Evolutionary conservation across 2,888 invertebrate genomes (phyloP).

Genomic region (Chloromyia formosa): DNA sequence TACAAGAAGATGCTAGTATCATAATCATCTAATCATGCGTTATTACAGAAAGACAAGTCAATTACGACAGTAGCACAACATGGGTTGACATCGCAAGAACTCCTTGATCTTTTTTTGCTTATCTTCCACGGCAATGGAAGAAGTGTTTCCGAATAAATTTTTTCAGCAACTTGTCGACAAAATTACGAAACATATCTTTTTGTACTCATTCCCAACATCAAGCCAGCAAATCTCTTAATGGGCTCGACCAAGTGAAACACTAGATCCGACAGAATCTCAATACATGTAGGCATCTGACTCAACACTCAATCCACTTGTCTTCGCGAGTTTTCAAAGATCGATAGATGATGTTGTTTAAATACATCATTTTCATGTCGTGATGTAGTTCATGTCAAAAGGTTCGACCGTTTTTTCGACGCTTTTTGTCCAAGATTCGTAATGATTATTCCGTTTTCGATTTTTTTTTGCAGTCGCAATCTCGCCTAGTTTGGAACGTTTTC

Average conservation of each 20-base stretch:
- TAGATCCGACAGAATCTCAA: not conserved
- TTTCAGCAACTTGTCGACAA: not conserved
- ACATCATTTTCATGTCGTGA: slow-evolving; percentile 45
- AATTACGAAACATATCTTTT: not conserved
- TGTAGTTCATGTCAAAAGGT: slow-evolving; percentile 42
- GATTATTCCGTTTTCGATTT: slow-evolving; percentile 17
- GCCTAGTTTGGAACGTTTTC: not conserved
- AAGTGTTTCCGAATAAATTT: slow-evolving; percentile 13
- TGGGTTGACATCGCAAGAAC: not conserved
- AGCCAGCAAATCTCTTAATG: not conserved
- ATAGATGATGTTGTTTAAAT: slow-evolving; percentile 28
- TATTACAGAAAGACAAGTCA: not conserved
- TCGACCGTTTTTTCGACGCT: slow-evolving; percentile 16
- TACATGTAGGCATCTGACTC: not conserved
- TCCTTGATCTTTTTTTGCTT: slow-evolving; percentile 1
- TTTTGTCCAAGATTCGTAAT: slow-evolving; percentile 3
- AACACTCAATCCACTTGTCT: not conserved
- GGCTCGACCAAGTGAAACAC: slow-evolving; percentile 1
- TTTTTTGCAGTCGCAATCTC: not conserved
- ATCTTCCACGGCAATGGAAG: not conserved
- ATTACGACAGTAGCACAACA: not conserved
- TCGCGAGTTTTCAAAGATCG: slow-evolving; percentile 5
- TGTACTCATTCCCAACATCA: not conserved
- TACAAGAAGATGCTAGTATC: no score
- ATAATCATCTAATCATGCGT: slow-evolving; percentile 27